Percentiles rank a stretch among this genome's conserved stretches.
phyloP scores from a whole-genome alignment of 2,797 vertebrate genomes.

The Phylloscopus collybita region DNA sequence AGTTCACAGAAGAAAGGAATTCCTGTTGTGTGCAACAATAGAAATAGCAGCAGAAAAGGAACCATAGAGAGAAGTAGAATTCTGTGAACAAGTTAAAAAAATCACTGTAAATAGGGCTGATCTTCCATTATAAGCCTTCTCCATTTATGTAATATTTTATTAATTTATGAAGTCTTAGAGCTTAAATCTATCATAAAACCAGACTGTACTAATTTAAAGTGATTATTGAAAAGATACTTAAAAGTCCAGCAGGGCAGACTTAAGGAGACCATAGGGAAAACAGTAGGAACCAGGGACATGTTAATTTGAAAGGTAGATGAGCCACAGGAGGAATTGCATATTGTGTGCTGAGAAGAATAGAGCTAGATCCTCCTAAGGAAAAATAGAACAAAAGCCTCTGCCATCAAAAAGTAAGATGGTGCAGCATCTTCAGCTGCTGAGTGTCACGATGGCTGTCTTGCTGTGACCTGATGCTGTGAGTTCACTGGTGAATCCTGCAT shows the following conservation, averaged over 20 bases:
- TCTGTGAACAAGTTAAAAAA: neutral
- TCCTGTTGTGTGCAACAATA: neutral
- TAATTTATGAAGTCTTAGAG: neutral
- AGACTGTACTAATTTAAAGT: neutral
- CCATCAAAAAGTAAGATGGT: neutral
- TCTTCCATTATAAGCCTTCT: neutral
- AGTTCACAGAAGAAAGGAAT: neutral
- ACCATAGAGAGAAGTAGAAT: neutral
- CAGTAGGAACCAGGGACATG: neutral
- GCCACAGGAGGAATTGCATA: neutral
- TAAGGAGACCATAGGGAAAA: constrained; percentile 3
- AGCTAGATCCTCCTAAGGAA: neutral
- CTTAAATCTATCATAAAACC: neutral
- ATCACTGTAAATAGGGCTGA: neutral
- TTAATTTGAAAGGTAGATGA: constrained; percentile 34
- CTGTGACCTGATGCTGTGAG: neutral
- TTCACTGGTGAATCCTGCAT: neutral
- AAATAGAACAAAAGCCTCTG: neutral
- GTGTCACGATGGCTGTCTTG: neutral
- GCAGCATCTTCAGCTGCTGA: neutral
- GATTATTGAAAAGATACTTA: constrained; percentile 7
- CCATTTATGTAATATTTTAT: neutral
- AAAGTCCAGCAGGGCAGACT: constrained; percentile 6
- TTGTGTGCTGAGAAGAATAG: neutral
- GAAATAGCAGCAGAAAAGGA: neutral